These are phyloP conservation scores for Isaurus tuberculatus DNA, from an alignment of 92 coral and sea anemone genomes.

Conservation along the genomic window DNA sequence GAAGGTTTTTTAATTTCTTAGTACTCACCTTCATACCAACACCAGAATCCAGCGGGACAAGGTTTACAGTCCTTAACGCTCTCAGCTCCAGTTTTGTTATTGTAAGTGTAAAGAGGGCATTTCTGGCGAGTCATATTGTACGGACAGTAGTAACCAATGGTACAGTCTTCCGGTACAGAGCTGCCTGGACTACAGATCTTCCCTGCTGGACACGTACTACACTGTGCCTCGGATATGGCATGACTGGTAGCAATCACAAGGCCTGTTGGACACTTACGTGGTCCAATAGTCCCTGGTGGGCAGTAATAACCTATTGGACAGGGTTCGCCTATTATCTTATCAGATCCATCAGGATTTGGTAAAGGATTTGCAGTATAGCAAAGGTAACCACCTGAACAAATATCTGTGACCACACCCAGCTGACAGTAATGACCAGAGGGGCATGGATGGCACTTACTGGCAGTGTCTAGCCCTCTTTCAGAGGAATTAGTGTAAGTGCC, in stretches of 20 bases:
- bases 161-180: conserved; percentile 86
- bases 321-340: conserved; percentile 64
- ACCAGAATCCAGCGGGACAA: conserved; percentile 94
- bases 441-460: conserved; percentile 83
- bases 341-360: conserved; percentile 89
- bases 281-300: conserved; percentile 77
- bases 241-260: conserved; percentile 80
- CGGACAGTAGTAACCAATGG: conserved; percentile 89
- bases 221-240: conserved; percentile 79
- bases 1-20: neutral
- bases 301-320: conserved; percentile 93
- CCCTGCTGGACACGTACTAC: conserved; percentile 94
- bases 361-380: conserved; percentile 84
- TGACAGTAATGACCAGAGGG: conserved; percentile 87
- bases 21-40: conserved; percentile 80
- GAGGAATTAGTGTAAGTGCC: conserved; percentile 80
- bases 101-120: conserved; percentile 80
- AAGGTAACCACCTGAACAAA: conserved; percentile 85
- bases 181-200: conserved; percentile 85
- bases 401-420: conserved; percentile 76
- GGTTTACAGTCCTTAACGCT: conserved; percentile 83
- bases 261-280: conserved; percentile 70
- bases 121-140: conserved; percentile 82
- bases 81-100: conserved; percentile 69
- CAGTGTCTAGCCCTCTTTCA: conserved; percentile 68